Percentiles rank a stretch among this genome's conserved stretches.
Evolutionary conservation across 2,797 vertebrate genomes (phyloP).

Genomic region (Allobates femoralis): DNA sequence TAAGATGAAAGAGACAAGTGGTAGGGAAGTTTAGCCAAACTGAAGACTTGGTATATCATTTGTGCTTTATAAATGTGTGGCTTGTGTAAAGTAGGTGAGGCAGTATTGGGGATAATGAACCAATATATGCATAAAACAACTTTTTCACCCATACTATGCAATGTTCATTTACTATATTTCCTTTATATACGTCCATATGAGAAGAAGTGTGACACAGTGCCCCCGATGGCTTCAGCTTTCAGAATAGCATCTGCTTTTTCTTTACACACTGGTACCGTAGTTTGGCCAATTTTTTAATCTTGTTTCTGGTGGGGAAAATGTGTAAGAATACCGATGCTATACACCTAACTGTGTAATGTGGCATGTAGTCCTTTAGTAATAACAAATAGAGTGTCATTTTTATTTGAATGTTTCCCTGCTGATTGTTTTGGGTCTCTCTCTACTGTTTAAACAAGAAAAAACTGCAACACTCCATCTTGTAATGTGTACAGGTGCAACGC

Average conservation of each 20-base stretch:
- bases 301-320: neutral
- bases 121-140: neutral
- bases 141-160: neutral
- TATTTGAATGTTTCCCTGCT: too few relatives aligned
- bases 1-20: slow-evolving; percentile 15
- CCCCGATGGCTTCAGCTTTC: neutral
- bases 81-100: neutral
- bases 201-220: neutral
- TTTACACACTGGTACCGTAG: neutral
- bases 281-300: neutral
- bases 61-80: neutral
- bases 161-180: neutral
- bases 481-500: too few relatives aligned
- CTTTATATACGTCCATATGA: neutral
- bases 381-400: too few relatives aligned
- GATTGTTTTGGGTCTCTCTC: too few relatives aligned
- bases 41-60: neutral
- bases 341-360: neutral
- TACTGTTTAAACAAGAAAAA: too few relatives aligned
- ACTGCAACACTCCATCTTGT: too few relatives aligned
- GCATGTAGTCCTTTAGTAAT: neutral
- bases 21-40: neutral
- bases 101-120: neutral
- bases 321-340: neutral
- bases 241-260: neutral